These are phyloP conservation scores for Borostomias antarcticus DNA, from an alignment of 2,797 vertebrate species.

Conservation along the genomic window DNA sequence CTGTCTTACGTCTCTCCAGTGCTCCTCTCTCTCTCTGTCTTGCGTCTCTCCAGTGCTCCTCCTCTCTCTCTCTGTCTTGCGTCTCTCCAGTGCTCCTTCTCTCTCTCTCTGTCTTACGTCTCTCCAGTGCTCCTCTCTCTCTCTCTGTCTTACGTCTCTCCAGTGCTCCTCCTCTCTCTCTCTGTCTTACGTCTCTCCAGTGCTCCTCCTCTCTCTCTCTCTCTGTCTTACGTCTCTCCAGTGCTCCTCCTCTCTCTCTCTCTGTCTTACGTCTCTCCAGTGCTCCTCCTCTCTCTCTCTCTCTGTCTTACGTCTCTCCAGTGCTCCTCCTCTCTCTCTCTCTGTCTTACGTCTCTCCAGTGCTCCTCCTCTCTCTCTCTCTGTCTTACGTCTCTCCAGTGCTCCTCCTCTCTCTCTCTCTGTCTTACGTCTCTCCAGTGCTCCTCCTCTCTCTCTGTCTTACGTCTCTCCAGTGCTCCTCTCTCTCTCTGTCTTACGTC, in stretches of 20 bases:
- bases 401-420: not conserved
- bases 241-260: not conserved
- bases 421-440: not conserved
- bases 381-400: conserved; percentile 89
- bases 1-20: too few species aligned
- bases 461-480: not conserved
- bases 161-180: conserved; percentile 98
- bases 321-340: not conserved
- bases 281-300: conserved; percentile 86
- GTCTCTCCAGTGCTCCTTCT: too few species aligned
- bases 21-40: not conserved
- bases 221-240: too few species aligned
- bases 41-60: not conserved
- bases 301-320: too few species aligned
- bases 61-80: conserved; percentile 95
- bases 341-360: conserved; percentile 75
- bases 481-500: conserved; percentile 94
- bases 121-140: not conserved
- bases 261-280: not conserved
- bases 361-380: conserved; percentile 97
- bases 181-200: conserved; percentile 94
- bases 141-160: not conserved
- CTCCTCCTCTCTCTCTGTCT: not conserved
- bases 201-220: not conserved
- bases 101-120: conserved; percentile 98